Percentiles rank a stretch among this genome's conserved stretches.
These are phyloP conservation scores for Delphinapterus leucas DNA, from an alignment of 2,113 vertebrate genomes.

Conservation along the genomic window DNA sequence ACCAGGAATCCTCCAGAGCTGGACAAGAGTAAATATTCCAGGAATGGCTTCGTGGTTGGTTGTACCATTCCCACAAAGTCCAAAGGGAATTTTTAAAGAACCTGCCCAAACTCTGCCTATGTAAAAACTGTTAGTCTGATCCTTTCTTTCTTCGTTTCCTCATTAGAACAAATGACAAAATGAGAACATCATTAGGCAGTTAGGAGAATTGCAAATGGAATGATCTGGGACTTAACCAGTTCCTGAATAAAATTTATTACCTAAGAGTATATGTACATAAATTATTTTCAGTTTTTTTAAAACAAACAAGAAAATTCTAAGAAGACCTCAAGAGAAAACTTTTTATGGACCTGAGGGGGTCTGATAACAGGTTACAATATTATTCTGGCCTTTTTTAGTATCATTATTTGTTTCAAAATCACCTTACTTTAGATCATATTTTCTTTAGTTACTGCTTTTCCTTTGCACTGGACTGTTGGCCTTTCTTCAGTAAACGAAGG, in stretches of 20 bases:
- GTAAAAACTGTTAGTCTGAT: background rate
- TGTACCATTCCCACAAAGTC: conserved; percentile 54
- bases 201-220: background rate
- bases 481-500: background rate
- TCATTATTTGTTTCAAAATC: background rate
- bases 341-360: background rate
- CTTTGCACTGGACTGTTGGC: background rate
- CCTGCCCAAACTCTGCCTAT: conserved; percentile 15
- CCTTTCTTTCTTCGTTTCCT: conserved; percentile 22
- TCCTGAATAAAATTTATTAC: conserved; percentile 23
- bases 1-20: conserved; percentile 51
- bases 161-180: background rate
- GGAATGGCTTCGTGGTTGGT: conserved; percentile 66
- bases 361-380: background rate
- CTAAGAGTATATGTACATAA: background rate
- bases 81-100: conserved; percentile 48
- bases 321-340: background rate
- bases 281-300: background rate
- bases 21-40: conserved; percentile 65
- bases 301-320: background rate
- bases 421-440: background rate
- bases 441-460: background rate
- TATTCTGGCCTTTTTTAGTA: background rate
- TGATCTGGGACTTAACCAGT: background rate
- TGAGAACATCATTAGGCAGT: background rate